Conservation (phyloP, 2,113 vertebrate species). For the Tympanuchus pallidicinctus region DNA sequence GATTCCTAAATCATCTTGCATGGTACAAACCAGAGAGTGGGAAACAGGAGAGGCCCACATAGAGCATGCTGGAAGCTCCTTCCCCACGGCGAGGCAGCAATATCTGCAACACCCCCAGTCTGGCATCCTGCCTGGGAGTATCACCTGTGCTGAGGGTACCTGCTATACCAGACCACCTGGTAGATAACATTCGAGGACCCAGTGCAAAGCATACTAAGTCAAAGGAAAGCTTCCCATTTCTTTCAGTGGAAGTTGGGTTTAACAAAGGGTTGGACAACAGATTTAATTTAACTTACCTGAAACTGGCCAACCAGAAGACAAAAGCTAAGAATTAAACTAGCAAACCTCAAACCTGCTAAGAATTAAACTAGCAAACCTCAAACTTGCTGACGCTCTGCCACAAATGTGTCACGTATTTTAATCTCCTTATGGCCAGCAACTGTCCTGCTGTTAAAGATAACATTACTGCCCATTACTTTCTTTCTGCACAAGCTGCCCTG, state of each 20-base stretch:
- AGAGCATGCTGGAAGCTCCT: background rate
- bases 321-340: background rate
- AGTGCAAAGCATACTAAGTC: background rate
- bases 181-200: background rate
- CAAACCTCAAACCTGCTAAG: background rate
- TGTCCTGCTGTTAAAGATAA: background rate
- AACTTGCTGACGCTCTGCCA: background rate
- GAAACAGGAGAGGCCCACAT: background rate
- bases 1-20: background rate
- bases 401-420: background rate
- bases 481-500: background rate
- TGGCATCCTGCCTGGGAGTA: background rate
- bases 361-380: background rate
- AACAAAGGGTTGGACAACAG: background rate
- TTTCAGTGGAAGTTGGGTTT: background rate
- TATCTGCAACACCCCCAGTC: background rate
- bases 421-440: background rate
- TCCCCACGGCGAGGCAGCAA: background rate
- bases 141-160: background rate
- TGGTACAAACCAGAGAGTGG: background rate
- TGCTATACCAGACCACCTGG: background rate
- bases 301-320: background rate
- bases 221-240: background rate
- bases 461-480: background rate
- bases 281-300: background rate